phyloP scores from a whole-genome alignment of 1,140 invertebrate genomes.

The Hycleus cichorii region DNA sequence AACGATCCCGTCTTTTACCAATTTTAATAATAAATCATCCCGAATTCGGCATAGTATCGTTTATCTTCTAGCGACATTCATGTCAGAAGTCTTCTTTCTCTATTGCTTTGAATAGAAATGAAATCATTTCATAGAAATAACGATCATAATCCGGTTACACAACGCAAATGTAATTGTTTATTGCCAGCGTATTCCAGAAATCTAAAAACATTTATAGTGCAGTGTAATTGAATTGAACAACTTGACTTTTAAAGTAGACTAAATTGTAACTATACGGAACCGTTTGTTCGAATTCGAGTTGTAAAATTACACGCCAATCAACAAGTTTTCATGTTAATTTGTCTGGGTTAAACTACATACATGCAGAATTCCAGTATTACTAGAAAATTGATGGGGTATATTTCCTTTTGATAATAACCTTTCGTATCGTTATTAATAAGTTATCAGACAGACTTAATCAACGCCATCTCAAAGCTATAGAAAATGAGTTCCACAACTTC shows the following conservation, averaged over 20 bases:
- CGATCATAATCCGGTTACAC: neutral
- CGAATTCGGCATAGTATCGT: conserved; percentile 11
- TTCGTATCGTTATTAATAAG: conserved; percentile 5
- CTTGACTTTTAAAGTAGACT: too few relatives aligned
- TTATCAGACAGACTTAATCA: conserved; percentile 5
- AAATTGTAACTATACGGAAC: too few relatives aligned
- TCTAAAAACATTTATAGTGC: neutral
- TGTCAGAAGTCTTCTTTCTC: conserved; percentile 6
- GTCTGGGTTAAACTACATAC: neutral
- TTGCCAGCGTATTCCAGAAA: neutral
- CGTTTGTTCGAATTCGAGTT: too few relatives aligned
- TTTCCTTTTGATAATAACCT: neutral
- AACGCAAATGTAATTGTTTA: neutral
- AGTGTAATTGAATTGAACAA: too few relatives aligned
- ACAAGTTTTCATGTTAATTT: neutral
- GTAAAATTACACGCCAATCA: neutral
- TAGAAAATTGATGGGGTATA: neutral
- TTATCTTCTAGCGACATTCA: conserved; percentile 13
- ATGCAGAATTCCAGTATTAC: neutral
- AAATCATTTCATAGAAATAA: neutral
- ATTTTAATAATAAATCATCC: conserved; percentile 10
- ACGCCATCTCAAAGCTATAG: neutral
- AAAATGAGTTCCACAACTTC: neutral
- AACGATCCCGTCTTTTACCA: neutral
- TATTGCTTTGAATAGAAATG: conserved; percentile 3